phyloP scores from a whole-genome alignment of 2,797 vertebrate genomes.

The Chanos chanos region DNA sequence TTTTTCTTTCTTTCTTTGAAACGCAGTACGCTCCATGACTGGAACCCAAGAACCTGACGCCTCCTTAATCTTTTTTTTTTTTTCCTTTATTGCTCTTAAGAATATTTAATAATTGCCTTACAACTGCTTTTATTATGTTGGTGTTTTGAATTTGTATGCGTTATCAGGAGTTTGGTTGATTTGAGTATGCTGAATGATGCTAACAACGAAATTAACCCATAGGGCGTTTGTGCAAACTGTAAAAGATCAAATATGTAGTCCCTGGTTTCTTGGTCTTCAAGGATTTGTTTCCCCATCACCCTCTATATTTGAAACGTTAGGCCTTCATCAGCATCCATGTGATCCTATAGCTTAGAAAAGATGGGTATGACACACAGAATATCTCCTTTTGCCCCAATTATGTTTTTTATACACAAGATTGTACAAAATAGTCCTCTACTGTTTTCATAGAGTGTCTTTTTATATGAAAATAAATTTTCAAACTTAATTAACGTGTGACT shows the following conservation, averaged over 20 bases:
- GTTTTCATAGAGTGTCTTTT: constrained; percentile 81
- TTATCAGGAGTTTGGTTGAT: constrained; percentile 10
- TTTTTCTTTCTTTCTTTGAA: background rate
- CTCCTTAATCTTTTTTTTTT: constrained; percentile 19
- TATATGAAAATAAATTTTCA: constrained; percentile 82
- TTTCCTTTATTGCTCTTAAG: constrained; percentile 31
- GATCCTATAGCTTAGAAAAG: constrained; percentile 38
- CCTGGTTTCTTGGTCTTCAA: background rate
- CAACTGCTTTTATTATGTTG: constrained; percentile 30
- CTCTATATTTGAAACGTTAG: constrained; percentile 55
- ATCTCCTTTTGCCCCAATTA: constrained; percentile 36
- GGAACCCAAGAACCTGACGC: constrained; percentile 7
- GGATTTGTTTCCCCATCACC: constrained; percentile 20
- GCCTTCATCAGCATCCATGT: constrained; percentile 31
- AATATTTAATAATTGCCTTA: constrained; percentile 37
- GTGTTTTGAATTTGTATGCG: constrained; percentile 35
- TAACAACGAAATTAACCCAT: background rate
- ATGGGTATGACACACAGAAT: constrained; percentile 35
- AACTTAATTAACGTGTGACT: too few species aligned
- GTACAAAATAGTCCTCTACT: constrained; percentile 78
- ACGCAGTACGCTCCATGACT: background rate
- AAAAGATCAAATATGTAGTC: background rate
- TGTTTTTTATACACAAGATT: constrained; percentile 74
- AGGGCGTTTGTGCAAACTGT: constrained; percentile 2
- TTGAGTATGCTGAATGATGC: constrained; percentile 17